phyloP scores from a whole-genome alignment of 2,797 vertebrate species.

The Malurus splendens region DNA sequence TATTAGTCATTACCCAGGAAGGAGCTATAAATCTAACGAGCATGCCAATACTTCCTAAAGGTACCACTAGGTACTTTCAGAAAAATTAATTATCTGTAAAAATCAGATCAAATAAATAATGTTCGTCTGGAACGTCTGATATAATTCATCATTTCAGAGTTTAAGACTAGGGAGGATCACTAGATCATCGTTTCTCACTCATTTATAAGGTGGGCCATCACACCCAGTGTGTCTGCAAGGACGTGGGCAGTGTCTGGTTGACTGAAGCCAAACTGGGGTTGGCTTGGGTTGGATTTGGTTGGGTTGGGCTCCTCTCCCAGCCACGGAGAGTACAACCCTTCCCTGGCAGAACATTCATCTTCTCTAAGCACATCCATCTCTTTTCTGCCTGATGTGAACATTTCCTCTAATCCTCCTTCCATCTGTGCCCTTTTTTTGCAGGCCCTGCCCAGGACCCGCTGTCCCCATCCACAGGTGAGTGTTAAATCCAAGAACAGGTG shows the following conservation, averaged over 20 bases:
- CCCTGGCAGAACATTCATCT: neutral
- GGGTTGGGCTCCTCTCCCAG: neutral
- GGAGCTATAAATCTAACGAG: conserved; percentile 26
- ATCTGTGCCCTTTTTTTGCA: neutral
- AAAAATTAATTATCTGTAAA: conserved; percentile 31
- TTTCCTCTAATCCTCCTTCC: neutral
- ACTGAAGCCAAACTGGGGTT: neutral
- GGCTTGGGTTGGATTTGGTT: neutral
- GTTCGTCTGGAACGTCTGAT: neutral
- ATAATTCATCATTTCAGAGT: neutral
- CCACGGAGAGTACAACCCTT: rapidly evolving
- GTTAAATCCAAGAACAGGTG: neutral
- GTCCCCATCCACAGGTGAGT: rapidly evolving
- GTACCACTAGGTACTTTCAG: neutral
- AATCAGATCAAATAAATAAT: conserved; percentile 38
- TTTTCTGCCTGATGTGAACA: neutral
- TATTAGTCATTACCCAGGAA: conserved; percentile 35
- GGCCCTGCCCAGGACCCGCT: neutral
- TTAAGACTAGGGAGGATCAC: neutral
- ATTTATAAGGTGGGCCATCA: neutral
- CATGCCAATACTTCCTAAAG: neutral
- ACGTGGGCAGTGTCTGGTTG: rapidly evolving
- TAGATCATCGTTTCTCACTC: neutral
- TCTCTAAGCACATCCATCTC: rapidly evolving
- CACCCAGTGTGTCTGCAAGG: rapidly evolving